Conservation (phyloP, 2,797 vertebrate species). For the Trachurus trachurus region DNA sequence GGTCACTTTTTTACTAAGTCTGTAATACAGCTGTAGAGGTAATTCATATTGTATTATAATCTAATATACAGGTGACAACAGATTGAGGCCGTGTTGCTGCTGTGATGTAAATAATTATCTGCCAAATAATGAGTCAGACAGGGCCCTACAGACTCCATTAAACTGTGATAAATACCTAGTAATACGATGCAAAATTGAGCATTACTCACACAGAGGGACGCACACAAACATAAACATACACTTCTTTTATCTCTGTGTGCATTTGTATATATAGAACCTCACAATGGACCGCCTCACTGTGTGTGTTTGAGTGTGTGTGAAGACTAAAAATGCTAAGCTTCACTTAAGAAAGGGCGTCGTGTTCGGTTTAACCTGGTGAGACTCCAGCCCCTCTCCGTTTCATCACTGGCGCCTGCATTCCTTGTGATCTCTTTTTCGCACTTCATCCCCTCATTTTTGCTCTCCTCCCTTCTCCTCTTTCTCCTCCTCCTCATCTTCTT, state of each 20-base stretch:
- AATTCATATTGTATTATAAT: neutral
- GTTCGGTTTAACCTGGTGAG: neutral
- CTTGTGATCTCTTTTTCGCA: conserved; percentile 14
- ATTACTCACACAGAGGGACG: conserved; percentile 15
- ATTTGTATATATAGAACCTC: neutral
- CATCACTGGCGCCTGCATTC: conserved; percentile 1
- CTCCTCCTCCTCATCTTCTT: conserved; percentile 28
- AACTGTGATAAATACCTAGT: conserved; percentile 40
- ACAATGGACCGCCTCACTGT: neutral
- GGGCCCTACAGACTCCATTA: conserved; percentile 25
- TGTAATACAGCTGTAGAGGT: conserved; percentile 1
- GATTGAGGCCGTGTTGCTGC: conserved; percentile 30
- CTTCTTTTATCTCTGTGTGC: neutral
- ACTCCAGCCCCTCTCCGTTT: conserved; percentile 12
- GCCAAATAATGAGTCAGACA: conserved; percentile 35
- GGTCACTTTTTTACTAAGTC: neutral
- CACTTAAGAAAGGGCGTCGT: conserved; percentile 1
- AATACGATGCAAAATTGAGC: conserved; percentile 47
- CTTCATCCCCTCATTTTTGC: conserved; percentile 29
- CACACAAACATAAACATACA: neutral
- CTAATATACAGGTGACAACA: conserved; percentile 11
- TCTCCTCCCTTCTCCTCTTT: conserved; percentile 2
- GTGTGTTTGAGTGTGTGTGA: neutral
- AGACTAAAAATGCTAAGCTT: neutral
- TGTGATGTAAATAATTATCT: conserved; percentile 48